Percentiles rank a stretch among this genome's conserved stretches.
Conservation (phyloP, 2,113 vertebrate species). For the Cathartes aura region DNA sequence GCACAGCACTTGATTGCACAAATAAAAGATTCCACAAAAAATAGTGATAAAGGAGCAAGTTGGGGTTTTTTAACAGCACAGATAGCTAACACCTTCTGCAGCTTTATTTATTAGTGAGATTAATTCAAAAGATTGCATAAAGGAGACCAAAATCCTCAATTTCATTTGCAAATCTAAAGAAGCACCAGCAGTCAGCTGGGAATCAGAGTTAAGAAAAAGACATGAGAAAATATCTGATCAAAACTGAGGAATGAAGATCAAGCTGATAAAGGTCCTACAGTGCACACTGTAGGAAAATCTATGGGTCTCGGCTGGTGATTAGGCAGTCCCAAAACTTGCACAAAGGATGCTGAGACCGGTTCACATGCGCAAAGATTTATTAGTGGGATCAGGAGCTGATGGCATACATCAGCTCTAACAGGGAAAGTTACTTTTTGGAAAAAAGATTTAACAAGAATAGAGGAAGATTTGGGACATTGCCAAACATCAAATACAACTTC, state of each 20-base stretch:
- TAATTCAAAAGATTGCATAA: not conserved
- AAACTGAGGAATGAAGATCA: not conserved
- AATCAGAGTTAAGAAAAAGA: not conserved
- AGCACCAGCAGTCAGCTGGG: not conserved
- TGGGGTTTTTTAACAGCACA: not conserved
- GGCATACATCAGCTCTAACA: not conserved
- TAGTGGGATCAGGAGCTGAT: accelerated
- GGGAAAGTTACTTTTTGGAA: not conserved
- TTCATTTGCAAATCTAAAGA: not conserved
- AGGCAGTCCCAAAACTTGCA: not conserved
- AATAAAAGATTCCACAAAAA: not conserved
- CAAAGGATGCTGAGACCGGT: not conserved
- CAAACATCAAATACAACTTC: not conserved
- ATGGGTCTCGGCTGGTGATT: not conserved
- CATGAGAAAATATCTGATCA: not conserved
- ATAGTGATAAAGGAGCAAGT: not conserved
- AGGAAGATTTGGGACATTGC: not conserved
- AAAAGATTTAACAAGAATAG: not conserved
- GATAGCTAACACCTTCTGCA: not conserved
- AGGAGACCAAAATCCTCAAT: not conserved
- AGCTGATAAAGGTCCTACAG: not conserved
- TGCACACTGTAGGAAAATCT: not conserved
- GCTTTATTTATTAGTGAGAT: not conserved
- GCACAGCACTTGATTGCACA: not conserved
- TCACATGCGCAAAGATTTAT: accelerated